Base-by-base conservation (phyloP, 2,797 vertebrate species). In the Brachyalestes nurse region DNA sequence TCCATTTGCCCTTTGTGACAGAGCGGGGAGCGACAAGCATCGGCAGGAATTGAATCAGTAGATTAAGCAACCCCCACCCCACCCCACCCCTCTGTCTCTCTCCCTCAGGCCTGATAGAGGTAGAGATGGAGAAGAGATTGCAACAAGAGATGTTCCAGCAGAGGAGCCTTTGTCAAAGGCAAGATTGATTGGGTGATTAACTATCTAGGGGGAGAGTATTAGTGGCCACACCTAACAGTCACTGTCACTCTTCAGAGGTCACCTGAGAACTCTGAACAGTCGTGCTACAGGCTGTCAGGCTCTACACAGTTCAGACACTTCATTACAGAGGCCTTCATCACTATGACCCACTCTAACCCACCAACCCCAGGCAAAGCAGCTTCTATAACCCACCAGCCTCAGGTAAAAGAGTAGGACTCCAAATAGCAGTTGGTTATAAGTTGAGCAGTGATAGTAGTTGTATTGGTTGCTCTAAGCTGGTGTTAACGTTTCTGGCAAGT, bases 101-200 rank as follows among this genome's bases (percentile, higher is more conserved):
- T 21, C 78, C 82, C 82, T 58, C 14, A 79, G 83, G 86, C 84
- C 82, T 89, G 88, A 88, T 90, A 91, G 90, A 80, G 87, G 76
- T 69, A 86, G 84, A 87, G 92, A 90, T 90, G 90, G 89, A 88
- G 88, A 88, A 87, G 88, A 92, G 92, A 93, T 93, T 93, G 89
- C 89, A 88, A 87, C 87, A 87, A 88, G 89, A 89, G 91, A 93
- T 92, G 93, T 92, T 92, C 86, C 91, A 91, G 91, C 90, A 90
- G 91, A 92, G 83, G 86, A 90, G 86, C 87, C 90, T 92, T 93
- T 94, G 92, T 95, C 93, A 92, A 92, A 89, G 86, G 89, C 89
- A 90, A 94, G 93, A 94, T 94, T 93, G 93, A 95, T 95, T 88
- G 91, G 90, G 90, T 92, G 93, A 95, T 95, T 94, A 94, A 93